A percentile compares a stretch with the other conserved stretches of the same genome.
These are phyloP conservation scores for Lepeophtheirus salmonis DNA, from an alignment of 1,140 invertebrate species.

Conservation along the genomic window DNA sequence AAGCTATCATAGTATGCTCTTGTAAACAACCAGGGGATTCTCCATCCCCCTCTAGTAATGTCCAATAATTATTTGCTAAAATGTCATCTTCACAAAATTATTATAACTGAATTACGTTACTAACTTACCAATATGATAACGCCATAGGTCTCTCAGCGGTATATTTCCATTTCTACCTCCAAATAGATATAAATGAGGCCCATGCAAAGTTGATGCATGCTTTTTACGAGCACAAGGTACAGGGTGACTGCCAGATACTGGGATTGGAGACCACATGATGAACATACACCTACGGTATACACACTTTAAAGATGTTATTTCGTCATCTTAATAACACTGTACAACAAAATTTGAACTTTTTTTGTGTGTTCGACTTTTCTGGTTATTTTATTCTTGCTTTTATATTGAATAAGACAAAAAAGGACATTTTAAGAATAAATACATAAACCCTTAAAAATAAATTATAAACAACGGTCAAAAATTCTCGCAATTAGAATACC, in stretches of 20 bases:
- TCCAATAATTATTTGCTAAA: slow-evolving; percentile 14
- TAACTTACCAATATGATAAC: slow-evolving; percentile 51
- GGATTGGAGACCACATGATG: slow-evolving; percentile 7
- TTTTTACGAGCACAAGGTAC: slow-evolving; percentile 1
- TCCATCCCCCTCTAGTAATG: slow-evolving; percentile 30
- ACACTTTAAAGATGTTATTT: too few relatives aligned
- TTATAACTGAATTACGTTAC: slow-evolving; percentile 47
- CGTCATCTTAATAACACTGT: too few relatives aligned
- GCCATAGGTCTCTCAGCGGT: slow-evolving; percentile 64
- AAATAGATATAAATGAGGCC: slow-evolving; percentile 42
- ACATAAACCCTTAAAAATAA: too few relatives aligned
- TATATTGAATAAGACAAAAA: too few relatives aligned
- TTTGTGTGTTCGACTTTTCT: too few relatives aligned
- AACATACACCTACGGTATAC: too few relatives aligned
- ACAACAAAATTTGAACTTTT: too few relatives aligned
- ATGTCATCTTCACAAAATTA: slow-evolving; percentile 36
- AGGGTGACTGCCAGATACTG: not conserved
- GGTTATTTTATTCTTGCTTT: too few relatives aligned
- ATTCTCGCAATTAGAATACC: too few relatives aligned
- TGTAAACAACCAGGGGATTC: slow-evolving; percentile 55
- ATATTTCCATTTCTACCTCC: slow-evolving; percentile 61
- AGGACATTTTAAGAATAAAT: too few relatives aligned
- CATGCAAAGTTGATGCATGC: slow-evolving; percentile 2
- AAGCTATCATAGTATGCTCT: slow-evolving; percentile 61
- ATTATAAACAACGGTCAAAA: too few relatives aligned